Base-by-base conservation (phyloP, 2,888 invertebrate species). In the Colletes collaris region DNA sequence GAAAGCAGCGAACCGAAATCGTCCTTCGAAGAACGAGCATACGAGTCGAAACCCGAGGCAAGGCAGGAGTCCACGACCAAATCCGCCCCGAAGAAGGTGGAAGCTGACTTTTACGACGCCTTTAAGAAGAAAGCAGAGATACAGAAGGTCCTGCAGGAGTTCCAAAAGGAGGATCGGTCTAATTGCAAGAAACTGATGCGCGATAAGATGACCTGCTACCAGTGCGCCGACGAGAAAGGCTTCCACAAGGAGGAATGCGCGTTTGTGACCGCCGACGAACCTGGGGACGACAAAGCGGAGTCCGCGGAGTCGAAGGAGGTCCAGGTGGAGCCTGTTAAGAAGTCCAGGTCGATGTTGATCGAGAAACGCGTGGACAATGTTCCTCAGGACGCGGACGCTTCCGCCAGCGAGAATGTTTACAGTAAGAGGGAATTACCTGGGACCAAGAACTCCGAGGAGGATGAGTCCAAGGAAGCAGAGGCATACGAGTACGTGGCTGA, bases 181-280 rank as follows among this genome's bases (percentile, higher is more conserved):
- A 93, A 95, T 8, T 97, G 97, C 90, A 95, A 96, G 88, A 96
- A 96, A 91, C 94, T 96, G 0, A 94, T 95, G 80, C 96, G 96
- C 88, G 95, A 96, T 85, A 96, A 96, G 55, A 96, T 97, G 96
- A 96, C 96, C 0, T 97, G 97, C 90, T 97, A 95, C 90, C 94
- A 96, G 85, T 97, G 97, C 90, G 93, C 95, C 4, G 96, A 96
- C 87, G 94, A 95, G 84, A 94, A 95, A 65, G 96, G 96, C 0
- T 93, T 95, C 65, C 95, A 96, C 91, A 95, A 96, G 88, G 97
- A 97, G 92, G 97, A 97, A 91, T 97, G 97, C 90, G 96, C 96
- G 95, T 97, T 95, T 92, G 94, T 96, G 8, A 96, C 96, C 0
- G 96, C 96, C 86, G 95, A 95, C 0, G 95, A 95, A 56, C 96